Base-by-base conservation (phyloP, 2,797 vertebrate species). In the Enteromius fasciolatus region DNA sequence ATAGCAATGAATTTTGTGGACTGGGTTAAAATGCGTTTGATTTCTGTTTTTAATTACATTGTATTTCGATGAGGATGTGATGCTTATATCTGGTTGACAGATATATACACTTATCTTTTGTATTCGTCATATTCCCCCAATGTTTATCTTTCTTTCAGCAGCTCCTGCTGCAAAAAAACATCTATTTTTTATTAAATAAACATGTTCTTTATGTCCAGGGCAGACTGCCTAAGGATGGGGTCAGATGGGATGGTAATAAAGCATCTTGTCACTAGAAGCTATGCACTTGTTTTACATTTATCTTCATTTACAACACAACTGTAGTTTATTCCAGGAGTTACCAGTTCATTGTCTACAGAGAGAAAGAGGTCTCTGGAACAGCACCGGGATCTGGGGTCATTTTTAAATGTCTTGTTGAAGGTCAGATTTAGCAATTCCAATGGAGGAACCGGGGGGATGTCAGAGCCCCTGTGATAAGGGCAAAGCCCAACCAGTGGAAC, bases 341-440 rank as follows among this genome's bases (percentile, higher is more conserved):
- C 74, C 82, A 80, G 72, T 69, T 77, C 66, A 63, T 68, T 54
- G 66, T 77, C n/a, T 36, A 18, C 41, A 28, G 70, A 82, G 54
- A n/a, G 25, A 73, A 57, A 11, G 33, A 44, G 50, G 70, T 67
- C 72, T 33, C n/a, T 74, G 46, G 41, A 84, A 75, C 39, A 50
- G 82, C 68, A 23, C 41, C 15, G 52, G 25, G 80, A 87, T 77
- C 84, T 84, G 80, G 82, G 85, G 86, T 77, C 80, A 88, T 87
- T 88, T 88, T 86, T 84, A 89, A 89, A 90, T 89, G 88, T 84
- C 88, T 87, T 59, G 61, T 83, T 87, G 87, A 89, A 89, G 88
- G 89, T 89, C 87, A 89, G 81, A 76, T 90, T 89, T 89, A 89
- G 87, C 88, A 87, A 88, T 89, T 88, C 83, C 79, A 87, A 83